A percentile compares a stretch with the other conserved stretches of the same genome.
These are phyloP conservation scores for Cerastis leucographa DNA, from an alignment of 2,888 invertebrate genomes.

Conservation along the genomic window DNA sequence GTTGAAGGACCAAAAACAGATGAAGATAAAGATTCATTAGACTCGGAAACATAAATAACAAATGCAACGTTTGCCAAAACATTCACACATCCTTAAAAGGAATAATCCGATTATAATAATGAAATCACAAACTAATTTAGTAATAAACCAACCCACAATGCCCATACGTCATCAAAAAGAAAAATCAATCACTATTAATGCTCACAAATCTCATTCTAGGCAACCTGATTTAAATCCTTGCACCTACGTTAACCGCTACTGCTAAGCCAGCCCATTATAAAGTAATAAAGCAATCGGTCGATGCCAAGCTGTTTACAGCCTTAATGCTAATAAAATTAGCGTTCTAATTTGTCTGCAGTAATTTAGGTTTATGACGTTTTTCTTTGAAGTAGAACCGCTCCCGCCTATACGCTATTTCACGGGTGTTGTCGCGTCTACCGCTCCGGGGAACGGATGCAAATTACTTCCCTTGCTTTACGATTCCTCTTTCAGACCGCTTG, in stretches of 20 bases:
- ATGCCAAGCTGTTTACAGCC: constrained; percentile 83
- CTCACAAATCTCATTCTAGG: constrained; percentile 68
- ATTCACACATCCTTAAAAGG: constrained; percentile 56
- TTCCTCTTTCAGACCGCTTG: constrained; percentile 74
- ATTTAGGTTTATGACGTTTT: constrained; percentile 83
- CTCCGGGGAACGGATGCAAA: constrained; percentile 80
- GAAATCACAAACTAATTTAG: constrained; percentile 52
- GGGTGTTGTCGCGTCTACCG: constrained; percentile 81
- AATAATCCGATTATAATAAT: constrained; percentile 64
- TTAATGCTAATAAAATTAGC: constrained; percentile 86
- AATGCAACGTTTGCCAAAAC: constrained; percentile 45
- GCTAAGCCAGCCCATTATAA: constrained; percentile 82
- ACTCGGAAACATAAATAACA: constrained; percentile 48
- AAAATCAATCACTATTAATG: constrained; percentile 66
- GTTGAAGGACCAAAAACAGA: not conserved
- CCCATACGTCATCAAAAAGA: constrained; percentile 58
- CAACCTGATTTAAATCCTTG: constrained; percentile 68
- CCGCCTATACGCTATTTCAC: constrained; percentile 86
- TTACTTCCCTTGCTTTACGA: constrained; percentile 87
- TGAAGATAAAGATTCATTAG: constrained; percentile 26
- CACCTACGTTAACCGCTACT: constrained; percentile 79
- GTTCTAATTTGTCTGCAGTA: constrained; percentile 87
- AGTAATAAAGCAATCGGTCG: constrained; percentile 83
- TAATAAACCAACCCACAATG: constrained; percentile 58
- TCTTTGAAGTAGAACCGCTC: constrained; percentile 71